Evolutionary conservation across 2,888 invertebrate genomes (phyloP).

Genomic region (Himalopsyche kuldschensis): DNA sequence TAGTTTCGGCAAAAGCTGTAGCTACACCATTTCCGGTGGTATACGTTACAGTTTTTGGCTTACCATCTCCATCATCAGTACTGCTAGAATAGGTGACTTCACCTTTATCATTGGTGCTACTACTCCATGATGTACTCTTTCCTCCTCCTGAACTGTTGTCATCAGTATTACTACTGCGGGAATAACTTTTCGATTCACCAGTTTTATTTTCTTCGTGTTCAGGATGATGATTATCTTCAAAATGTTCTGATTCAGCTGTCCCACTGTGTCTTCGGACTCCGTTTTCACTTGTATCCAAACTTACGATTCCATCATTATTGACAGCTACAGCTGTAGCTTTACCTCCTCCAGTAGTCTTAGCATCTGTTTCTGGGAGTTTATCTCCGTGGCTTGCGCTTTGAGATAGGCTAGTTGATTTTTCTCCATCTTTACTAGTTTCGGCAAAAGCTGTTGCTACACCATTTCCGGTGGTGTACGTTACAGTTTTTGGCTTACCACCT

Average conservation of each 20-base stretch:
- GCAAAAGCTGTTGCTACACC: constrained; percentile 25
- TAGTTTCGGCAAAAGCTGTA: constrained; percentile 3
- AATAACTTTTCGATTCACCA: too few species aligned
- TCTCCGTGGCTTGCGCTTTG: constrained; percentile 21
- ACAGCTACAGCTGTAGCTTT: constrained; percentile 15
- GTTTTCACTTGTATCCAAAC: constrained; percentile 1
- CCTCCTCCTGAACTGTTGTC: neutral
- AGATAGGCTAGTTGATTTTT: constrained; percentile 11
- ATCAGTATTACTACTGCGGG: too few species aligned
- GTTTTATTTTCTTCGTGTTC: too few species aligned
- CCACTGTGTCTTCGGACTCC: neutral
- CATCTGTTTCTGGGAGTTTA: constrained; percentile 9
- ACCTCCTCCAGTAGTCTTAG: constrained; percentile 14
- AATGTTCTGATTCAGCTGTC: neutral
- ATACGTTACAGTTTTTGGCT: constrained; percentile 32
- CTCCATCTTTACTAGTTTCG: neutral
- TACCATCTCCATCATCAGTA: constrained; percentile 18
- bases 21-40: constrained; percentile 33
- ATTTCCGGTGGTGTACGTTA: constrained; percentile 31
- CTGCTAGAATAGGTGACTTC: constrained; percentile 21
- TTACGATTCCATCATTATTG: constrained; percentile 14
- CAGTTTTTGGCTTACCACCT: constrained; percentile 27
- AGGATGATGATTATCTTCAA: too few species aligned
- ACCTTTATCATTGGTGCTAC: constrained; percentile 10
- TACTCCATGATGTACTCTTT: constrained; percentile 2